These are phyloP conservation scores for Nebria salina DNA, from an alignment of 2,888 invertebrate genomes.

Conservation along the genomic window DNA sequence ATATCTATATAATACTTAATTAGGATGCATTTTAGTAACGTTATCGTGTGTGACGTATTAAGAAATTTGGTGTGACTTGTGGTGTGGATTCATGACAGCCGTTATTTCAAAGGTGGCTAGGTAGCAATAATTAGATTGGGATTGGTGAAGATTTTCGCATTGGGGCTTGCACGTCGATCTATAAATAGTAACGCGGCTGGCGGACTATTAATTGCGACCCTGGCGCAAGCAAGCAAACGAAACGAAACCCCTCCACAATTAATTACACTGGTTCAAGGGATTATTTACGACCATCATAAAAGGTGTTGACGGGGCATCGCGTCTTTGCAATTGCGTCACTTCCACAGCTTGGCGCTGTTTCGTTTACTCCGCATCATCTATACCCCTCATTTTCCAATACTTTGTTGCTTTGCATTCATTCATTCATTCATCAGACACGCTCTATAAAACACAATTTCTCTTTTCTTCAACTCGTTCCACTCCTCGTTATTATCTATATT, in stretches of 20 bases:
- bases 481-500: background rate
- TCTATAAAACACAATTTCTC: background rate
- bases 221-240: background rate
- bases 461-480: background rate
- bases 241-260: constrained; percentile 27
- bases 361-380: background rate
- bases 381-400: constrained; percentile 14
- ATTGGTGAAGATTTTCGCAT: constrained; percentile 9
- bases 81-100: background rate
- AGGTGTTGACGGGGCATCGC: constrained; percentile 34
- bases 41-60: background rate
- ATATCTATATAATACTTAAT: too few relatives aligned
- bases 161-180: constrained; percentile 15
- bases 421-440: constrained; percentile 3
- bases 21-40: too few relatives aligned
- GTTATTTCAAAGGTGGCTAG: background rate
- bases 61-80: too few relatives aligned
- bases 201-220: constrained; percentile 34
- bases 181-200: constrained; percentile 30
- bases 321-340: constrained; percentile 20
- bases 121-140: background rate
- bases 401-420: constrained; percentile 16
- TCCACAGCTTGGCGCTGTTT: background rate
- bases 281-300: constrained; percentile 44
- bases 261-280: constrained; percentile 37